Conservation (phyloP, 2,888 invertebrate species). For the Achlya flavicornis region DNA sequence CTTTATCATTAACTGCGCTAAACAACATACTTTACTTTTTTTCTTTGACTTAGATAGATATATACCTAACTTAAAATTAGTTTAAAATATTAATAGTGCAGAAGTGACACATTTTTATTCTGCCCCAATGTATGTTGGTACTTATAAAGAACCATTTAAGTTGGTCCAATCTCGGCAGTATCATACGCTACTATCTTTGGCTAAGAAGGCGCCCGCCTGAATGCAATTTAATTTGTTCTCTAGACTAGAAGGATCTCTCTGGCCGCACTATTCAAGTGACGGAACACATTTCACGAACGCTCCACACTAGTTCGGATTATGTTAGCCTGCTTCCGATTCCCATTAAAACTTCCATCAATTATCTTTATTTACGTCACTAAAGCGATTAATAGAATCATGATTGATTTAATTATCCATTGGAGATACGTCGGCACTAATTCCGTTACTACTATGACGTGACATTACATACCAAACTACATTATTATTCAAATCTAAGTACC, state of each 20-base stretch:
- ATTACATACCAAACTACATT: conserved; percentile 27
- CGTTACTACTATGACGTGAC: conserved; percentile 31
- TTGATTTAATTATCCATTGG: conserved; percentile 24
- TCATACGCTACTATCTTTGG: conserved; percentile 30
- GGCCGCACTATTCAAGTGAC: conserved; percentile 46
- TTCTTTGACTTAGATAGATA: too few species aligned
- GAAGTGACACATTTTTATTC: too few species aligned
- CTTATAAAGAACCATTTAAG: not conserved
- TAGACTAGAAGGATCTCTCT: conserved; percentile 30
- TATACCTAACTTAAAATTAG: too few species aligned
- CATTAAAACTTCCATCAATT: conserved; percentile 41
- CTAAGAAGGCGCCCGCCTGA: conserved; percentile 40
- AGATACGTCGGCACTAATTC: conserved; percentile 26
- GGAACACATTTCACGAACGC: conserved; percentile 46
- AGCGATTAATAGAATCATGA: conserved; percentile 27
- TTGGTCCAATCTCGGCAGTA: conserved; percentile 12
- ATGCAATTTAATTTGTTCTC: conserved; percentile 57
- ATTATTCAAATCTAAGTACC: conserved; percentile 47
- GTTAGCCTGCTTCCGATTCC: conserved; percentile 34
- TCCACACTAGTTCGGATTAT: conserved; percentile 46
- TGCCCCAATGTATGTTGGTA: too few species aligned
- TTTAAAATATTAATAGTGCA: too few species aligned
- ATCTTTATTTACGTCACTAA: conserved; percentile 33
- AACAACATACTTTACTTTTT: too few species aligned
- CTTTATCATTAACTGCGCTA: too few species aligned